Evolutionary conservation across 2,888 invertebrate genomes (phyloP).

Genomic region (Drosophila vallismaia): DNA sequence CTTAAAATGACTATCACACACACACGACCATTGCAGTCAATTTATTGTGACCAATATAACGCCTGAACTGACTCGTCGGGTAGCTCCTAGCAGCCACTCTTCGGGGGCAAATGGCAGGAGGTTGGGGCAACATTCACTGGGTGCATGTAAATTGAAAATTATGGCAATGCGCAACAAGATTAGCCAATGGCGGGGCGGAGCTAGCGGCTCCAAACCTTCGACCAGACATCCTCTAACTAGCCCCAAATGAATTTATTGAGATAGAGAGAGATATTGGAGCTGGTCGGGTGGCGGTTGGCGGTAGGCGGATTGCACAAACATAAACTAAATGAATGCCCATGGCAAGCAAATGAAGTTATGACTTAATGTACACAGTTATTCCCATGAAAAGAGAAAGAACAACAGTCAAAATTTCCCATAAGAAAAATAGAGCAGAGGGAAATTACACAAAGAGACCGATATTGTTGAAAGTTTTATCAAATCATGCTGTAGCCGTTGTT

Average conservation of each 20-base stretch:
- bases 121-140: slow-evolving; percentile 14
- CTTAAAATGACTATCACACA: background rate
- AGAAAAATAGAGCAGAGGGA: background rate
- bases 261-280: slow-evolving; percentile 16
- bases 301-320: slow-evolving; percentile 47
- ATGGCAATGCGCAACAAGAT: slow-evolving; percentile 80
- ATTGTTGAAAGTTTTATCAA: too few species aligned
- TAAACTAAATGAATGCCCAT: slow-evolving; percentile 64
- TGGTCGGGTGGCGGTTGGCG: background rate
- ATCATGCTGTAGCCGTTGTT: too few species aligned
- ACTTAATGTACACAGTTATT: slow-evolving; percentile 62
- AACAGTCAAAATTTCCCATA: background rate
- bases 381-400: slow-evolving; percentile 2
- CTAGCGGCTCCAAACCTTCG: slow-evolving; percentile 16
- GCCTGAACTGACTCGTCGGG: slow-evolving; percentile 37
- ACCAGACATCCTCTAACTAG: slow-evolving; percentile 25
- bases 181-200: slow-evolving; percentile 56
- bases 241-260: slow-evolving; percentile 70
- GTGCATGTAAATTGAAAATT: slow-evolving; percentile 77
- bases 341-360: slow-evolving; percentile 66
- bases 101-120: background rate
- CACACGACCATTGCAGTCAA: slow-evolving; percentile 13
- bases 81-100: background rate
- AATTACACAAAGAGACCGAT: too few species aligned
- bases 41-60: slow-evolving; percentile 52